A percentile compares a stretch with the other conserved stretches of the same genome.
These are phyloP conservation scores for Drosophila emarginata DNA, from an alignment of 2,888 invertebrate genomes.

Conservation along the genomic window DNA sequence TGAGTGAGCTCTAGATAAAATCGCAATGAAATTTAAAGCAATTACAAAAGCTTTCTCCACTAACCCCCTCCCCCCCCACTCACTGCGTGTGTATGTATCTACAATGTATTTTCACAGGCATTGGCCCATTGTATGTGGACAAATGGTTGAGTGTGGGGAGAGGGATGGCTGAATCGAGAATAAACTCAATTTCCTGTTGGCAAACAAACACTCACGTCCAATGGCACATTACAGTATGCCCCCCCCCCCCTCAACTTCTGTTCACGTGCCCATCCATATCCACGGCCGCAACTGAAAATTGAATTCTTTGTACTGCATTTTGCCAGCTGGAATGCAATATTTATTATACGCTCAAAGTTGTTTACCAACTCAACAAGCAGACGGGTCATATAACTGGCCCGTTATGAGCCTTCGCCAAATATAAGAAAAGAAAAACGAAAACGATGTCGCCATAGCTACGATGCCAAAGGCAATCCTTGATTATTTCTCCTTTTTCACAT, in stretches of 20 bases:
- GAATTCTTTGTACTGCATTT: conserved; percentile 17
- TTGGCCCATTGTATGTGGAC: neutral
- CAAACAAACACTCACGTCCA: conserved; percentile 10
- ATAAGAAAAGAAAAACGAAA: neutral
- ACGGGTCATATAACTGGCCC: neutral
- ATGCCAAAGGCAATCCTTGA: neutral
- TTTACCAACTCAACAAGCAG: conserved; percentile 2
- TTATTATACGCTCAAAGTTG: conserved; percentile 9
- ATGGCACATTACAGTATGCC: too few species aligned
- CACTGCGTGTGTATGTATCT: neutral
- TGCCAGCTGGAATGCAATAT: conserved; percentile 5
- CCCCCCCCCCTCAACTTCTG: neutral
- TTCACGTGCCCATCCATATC: neutral
- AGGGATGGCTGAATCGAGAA: neutral
- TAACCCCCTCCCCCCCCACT: neutral
- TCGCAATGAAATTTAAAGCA: conserved; percentile 6
- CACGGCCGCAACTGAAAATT: conserved; percentile 11
- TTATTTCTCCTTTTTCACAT: neutral
- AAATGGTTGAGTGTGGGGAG: neutral
- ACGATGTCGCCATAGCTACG: neutral
- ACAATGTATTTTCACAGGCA: too few species aligned
- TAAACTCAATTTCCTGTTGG: conserved; percentile 17
- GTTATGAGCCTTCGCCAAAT: neutral
- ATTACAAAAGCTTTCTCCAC: neutral
- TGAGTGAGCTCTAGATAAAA: neutral